These are phyloP conservation scores for Drosophila hamatofila DNA, from an alignment of 2,888 invertebrate species.

Conservation along the genomic window DNA sequence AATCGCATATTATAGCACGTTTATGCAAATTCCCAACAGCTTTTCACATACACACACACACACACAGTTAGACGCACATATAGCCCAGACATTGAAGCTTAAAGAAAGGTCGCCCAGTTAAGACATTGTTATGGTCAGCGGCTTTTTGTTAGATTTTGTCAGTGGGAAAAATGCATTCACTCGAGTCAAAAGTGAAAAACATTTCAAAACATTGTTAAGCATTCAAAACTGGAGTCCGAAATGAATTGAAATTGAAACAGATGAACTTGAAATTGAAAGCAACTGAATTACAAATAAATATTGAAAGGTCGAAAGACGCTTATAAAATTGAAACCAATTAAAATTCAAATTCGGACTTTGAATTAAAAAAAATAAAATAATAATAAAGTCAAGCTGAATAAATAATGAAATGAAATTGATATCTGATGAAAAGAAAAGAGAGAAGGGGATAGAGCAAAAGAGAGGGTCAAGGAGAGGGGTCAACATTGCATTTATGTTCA, in stretches of 20 bases:
- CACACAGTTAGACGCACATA: constrained; percentile 1
- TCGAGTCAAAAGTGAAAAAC: not conserved
- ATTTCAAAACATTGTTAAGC: constrained; percentile 9
- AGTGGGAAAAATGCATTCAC: constrained; percentile 22
- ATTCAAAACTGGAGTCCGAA: not conserved
- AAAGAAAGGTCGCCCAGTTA: constrained; percentile 36
- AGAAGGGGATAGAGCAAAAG: not conserved
- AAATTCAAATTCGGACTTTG: not conserved
- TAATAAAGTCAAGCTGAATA: not conserved
- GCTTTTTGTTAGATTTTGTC: constrained; percentile 23
- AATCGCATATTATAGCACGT: constrained; percentile 66
- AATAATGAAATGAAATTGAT: constrained; percentile 11
- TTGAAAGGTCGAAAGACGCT: not conserved
- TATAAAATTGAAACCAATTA: constrained; percentile 1
- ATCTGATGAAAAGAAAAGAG: not conserved
- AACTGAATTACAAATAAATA: not conserved
- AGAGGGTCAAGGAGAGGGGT: not conserved
- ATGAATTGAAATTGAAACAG: not conserved
- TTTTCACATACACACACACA: constrained; percentile 29
- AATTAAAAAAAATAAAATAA: not conserved
- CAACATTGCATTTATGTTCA: not conserved
- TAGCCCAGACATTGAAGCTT: constrained; percentile 12
- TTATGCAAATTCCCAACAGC: constrained; percentile 65
- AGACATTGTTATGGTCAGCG: constrained; percentile 1
- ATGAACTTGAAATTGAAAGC: constrained; percentile 1